These are phyloP conservation scores for Nasonia oneida DNA, from an alignment of 2,888 invertebrate genomes.

Conservation along the genomic window DNA sequence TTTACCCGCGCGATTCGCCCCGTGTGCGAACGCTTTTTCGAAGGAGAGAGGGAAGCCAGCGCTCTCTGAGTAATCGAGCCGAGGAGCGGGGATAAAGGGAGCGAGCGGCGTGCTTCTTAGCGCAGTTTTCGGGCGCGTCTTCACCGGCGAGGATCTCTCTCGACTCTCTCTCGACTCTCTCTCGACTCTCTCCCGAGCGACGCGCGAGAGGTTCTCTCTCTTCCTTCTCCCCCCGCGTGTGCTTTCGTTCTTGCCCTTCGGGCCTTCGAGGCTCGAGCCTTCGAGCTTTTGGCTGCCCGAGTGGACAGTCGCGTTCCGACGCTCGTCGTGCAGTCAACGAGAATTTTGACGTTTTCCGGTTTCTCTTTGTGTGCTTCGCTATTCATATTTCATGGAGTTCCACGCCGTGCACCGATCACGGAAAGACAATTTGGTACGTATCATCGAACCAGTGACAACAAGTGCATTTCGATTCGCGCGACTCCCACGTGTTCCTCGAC, in stretches of 20 bases:
- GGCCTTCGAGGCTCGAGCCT: too few relatives aligned
- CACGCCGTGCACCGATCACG: neutral
- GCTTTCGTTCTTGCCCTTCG: too few relatives aligned
- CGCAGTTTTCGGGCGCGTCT: conserved; percentile 58
- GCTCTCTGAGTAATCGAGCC: conserved; percentile 20
- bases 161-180: neutral
- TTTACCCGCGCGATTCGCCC: neutral
- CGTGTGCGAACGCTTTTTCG: neutral
- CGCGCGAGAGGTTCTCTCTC: too few relatives aligned
- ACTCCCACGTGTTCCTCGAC: too few relatives aligned
- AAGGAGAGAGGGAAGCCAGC: conserved; percentile 21
- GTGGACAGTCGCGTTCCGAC: too few relatives aligned
- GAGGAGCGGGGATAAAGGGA: conserved; percentile 61
- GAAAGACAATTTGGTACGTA: neutral
- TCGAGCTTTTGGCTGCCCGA: too few relatives aligned
- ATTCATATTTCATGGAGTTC: too few relatives aligned
- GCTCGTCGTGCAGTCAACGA: too few relatives aligned
- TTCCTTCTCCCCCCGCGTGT: too few relatives aligned
- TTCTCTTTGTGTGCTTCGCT: too few relatives aligned
- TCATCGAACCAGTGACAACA: neutral
- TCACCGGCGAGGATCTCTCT: conserved; percentile 11
- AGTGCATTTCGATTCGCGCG: too few relatives aligned
- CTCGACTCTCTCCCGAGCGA: neutral
- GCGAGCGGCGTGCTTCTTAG: conserved; percentile 39
- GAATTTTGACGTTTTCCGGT: too few relatives aligned